These are phyloP conservation scores for Gonocerus acuteangulatus DNA, from an alignment of 2,888 invertebrate genomes.

Conservation along the genomic window DNA sequence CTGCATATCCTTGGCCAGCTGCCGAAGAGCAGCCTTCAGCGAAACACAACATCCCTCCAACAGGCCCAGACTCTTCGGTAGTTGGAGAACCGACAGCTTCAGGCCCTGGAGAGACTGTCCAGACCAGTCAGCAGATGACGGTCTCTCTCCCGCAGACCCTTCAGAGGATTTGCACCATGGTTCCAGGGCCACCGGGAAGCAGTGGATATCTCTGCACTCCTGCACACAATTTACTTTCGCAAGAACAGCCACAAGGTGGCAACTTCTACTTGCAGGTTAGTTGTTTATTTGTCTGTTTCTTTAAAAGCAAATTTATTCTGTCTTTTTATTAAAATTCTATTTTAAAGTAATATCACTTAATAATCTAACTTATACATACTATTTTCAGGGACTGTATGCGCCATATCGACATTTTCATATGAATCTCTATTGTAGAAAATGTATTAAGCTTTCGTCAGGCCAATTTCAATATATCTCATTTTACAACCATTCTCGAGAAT, in stretches of 20 bases:
- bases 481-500: no score
- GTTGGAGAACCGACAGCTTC: constrained; percentile 13
- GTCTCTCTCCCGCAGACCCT: constrained; percentile 39
- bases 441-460: no score
- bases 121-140: constrained; percentile 41
- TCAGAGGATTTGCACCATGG: constrained; percentile 40
- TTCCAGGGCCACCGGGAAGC: constrained; percentile 32
- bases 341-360: no score
- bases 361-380: no score
- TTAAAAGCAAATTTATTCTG: no score
- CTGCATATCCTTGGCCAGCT: neutral
- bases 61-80: constrained; percentile 26
- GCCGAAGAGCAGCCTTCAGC: neutral
- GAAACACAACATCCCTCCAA: constrained; percentile 18
- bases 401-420: no score
- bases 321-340: no score
- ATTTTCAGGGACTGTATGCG: no score
- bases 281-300: neutral
- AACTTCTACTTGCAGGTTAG: constrained; percentile 12
- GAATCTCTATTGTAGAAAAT: no score
- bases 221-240: neutral
- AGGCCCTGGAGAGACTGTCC: constrained; percentile 40
- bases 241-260: neutral
- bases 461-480: no score
- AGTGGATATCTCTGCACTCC: constrained; percentile 16